Conservation (phyloP, 2,113 vertebrate species). For the Ailuropoda melanoleuca region DNA sequence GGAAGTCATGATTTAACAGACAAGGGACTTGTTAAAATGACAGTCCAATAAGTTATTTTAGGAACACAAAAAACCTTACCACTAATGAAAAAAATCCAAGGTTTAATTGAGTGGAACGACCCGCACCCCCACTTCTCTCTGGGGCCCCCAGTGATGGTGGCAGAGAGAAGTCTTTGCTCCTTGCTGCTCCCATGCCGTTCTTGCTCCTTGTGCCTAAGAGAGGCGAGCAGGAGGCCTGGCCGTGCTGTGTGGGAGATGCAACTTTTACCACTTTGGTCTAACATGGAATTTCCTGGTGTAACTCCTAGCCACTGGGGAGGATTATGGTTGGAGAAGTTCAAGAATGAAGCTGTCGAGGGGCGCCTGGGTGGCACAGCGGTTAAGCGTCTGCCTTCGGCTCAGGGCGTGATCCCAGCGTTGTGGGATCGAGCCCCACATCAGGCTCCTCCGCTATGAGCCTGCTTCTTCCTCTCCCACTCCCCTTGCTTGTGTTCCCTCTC, state of each 20-base stretch:
- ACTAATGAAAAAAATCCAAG: neutral
- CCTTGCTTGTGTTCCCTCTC: too few relatives aligned
- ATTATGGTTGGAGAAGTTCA: neutral
- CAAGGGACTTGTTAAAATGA: neutral
- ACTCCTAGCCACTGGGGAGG: neutral
- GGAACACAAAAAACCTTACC: neutral
- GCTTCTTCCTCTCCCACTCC: too few relatives aligned
- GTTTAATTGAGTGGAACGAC: neutral
- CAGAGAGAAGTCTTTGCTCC: neutral
- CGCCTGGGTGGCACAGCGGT: too few relatives aligned
- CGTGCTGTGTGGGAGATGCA: fast-evolving
- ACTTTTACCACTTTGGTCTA: neutral
- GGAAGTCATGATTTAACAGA: neutral
- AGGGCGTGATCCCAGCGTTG: too few relatives aligned
- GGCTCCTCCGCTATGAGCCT: too few relatives aligned
- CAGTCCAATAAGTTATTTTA: neutral
- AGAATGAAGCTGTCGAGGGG: neutral
- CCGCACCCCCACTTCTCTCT: neutral
- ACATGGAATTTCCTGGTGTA: neutral
- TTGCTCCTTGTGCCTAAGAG: neutral
- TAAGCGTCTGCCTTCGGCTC: too few relatives aligned
- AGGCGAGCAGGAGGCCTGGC: fast-evolving
- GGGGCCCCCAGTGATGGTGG: too few relatives aligned
- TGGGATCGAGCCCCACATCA: too few relatives aligned
- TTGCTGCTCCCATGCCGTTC: neutral